Base-by-base conservation (phyloP, 1,140 invertebrate species). In the Pantala flavescens region DNA sequence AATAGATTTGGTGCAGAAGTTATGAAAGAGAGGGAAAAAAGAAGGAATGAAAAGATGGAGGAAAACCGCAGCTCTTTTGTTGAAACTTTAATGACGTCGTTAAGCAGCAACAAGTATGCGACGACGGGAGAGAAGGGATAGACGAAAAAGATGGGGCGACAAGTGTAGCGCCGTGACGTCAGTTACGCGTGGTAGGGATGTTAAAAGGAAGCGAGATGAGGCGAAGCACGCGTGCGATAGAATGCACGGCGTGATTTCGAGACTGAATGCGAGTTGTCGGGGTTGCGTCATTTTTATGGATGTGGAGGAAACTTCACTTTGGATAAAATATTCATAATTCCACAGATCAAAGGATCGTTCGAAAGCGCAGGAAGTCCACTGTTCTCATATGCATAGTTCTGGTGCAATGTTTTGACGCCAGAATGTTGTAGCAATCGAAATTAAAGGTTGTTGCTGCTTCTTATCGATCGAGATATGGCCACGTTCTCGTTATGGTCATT, bases 1-100 rank as follows among this genome's bases (percentile, higher is more conserved):
- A 36, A 36, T 36, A 36, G 28, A 36, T 36, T 36, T 2, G 28
- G 28, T 36, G 28, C 28, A 36, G 28, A 36, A 36, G 28, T 36
- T 36, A 36, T 36, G 28, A 36, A 36, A 36, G 28, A 36, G 28
- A 36, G 3, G 28, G 9, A 36, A 36, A 36, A 36, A 36, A 14
- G n/a, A 3, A 63, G 49, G 12, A 63, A 63, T 63, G 49, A 14
- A 63, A 12, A 12, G 12, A 3, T 3, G 12, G 49, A 63, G 49
- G 49, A 63, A 63, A 63, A 63, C 49, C 49, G 49, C 49, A 63
- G 49, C 49, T 63, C 49, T 63, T 63, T 63, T 63, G 49, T 63
- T 63, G 49, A 63, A 63, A 63, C 49, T 63, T 63, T 63, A 63
- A 63, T 63, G 49, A 63, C 49, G 49, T 63, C 49, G 49, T 63